Evolutionary conservation across 1,140 invertebrate genomes (phyloP).

Genomic region (Cepaea nemoralis): DNA sequence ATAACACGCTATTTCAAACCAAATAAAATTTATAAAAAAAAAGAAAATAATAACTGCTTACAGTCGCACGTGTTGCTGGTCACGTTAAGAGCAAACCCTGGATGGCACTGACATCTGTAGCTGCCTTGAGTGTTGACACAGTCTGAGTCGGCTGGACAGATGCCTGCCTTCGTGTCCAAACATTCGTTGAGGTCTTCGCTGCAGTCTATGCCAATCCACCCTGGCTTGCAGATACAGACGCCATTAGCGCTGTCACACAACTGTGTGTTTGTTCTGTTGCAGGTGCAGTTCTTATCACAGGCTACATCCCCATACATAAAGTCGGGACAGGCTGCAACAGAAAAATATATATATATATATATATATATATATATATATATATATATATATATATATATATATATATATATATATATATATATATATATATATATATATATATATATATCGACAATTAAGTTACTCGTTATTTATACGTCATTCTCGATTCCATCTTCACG

Average conservation of each 20-base stretch:
- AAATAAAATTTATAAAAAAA: too few relatives aligned
- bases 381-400: too few relatives aligned
- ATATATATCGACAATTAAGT: too few relatives aligned
- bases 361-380: too few relatives aligned
- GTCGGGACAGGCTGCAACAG: constrained; percentile 38
- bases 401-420: too few relatives aligned
- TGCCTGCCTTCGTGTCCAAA: constrained; percentile 79
- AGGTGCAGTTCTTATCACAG: constrained; percentile 30
- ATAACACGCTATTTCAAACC: too few relatives aligned
- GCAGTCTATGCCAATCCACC: constrained; percentile 41
- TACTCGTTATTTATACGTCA: too few relatives aligned
- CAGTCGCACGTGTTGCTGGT: background rate
- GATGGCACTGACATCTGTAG: constrained; percentile 17
- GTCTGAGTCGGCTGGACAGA: constrained; percentile 75
- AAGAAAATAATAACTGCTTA: background rate
- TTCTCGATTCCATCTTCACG: too few relatives aligned
- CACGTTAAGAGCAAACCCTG: constrained; percentile 6
- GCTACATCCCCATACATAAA: constrained; percentile 20
- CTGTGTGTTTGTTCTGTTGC: constrained; percentile 31
- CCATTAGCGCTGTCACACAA: constrained; percentile 34
- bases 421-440: too few relatives aligned
- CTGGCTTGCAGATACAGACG: constrained; percentile 39
- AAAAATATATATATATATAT: too few relatives aligned
- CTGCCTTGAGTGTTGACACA: constrained; percentile 79
- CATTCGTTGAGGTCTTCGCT: constrained; percentile 45